Conservation (phyloP, 1,140 invertebrate genomes). For the Sweltsa coloradensis region DNA sequence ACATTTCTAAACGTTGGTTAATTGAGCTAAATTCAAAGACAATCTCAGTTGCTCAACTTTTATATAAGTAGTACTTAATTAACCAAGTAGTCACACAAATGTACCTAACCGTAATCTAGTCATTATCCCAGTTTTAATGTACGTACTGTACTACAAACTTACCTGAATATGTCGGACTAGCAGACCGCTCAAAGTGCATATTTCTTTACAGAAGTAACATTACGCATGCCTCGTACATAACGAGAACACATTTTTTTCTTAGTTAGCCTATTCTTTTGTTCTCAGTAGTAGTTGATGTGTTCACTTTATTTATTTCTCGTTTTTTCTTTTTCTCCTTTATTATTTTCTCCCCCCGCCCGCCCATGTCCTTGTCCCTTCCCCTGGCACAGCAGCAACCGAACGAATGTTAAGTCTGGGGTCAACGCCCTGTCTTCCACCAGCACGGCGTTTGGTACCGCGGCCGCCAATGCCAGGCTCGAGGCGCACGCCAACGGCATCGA, state of each 20-base stretch:
- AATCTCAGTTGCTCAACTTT: too few relatives aligned
- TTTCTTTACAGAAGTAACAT: neutral
- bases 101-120: too few relatives aligned
- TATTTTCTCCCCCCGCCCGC: slow-evolving; percentile 3
- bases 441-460: slow-evolving; percentile 69
- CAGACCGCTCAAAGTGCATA: too few relatives aligned
- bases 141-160: too few relatives aligned
- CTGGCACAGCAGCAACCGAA: slow-evolving; percentile 52
- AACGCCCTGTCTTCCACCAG: slow-evolving; percentile 80
- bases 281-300: slow-evolving; percentile 32
- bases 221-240: neutral
- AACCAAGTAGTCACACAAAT: too few relatives aligned
- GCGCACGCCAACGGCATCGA: slow-evolving; percentile 56
- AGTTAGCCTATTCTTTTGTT: slow-evolving; percentile 17
- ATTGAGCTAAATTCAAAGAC: too few relatives aligned
- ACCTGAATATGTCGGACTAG: too few relatives aligned
- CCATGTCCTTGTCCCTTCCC: slow-evolving; percentile 1
- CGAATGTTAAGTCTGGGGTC: slow-evolving; percentile 80
- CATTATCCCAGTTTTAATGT: too few relatives aligned
- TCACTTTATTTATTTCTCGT: slow-evolving; percentile 34
- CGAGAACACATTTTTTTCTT: neutral
- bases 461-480: slow-evolving; percentile 58
- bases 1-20: too few relatives aligned
- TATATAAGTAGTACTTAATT: too few relatives aligned
- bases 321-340: slow-evolving; percentile 30